phyloP scores from a whole-genome alignment of 2,797 vertebrate genomes.

The Myotis findleyi region DNA sequence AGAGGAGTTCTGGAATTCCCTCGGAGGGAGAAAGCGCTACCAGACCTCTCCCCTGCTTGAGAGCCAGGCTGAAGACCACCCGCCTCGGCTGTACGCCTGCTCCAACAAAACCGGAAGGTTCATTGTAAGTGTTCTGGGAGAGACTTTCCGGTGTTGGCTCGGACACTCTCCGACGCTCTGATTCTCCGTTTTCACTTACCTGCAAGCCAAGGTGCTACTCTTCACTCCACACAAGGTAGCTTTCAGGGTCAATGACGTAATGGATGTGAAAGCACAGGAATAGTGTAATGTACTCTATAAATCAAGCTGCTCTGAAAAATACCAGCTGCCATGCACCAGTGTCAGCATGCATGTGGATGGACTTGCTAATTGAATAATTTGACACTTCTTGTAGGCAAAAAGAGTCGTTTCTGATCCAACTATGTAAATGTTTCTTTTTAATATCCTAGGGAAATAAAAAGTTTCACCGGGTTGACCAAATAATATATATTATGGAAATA shows the following conservation, averaged over 20 bases:
- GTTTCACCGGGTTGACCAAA: background rate
- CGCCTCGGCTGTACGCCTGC: slow-evolving; percentile 92
- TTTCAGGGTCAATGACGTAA: background rate
- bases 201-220: background rate
- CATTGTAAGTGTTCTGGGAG: slow-evolving; percentile 87
- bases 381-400: background rate
- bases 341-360: background rate
- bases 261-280: background rate
- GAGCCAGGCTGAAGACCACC: slow-evolving; percentile 85
- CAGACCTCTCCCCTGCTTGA: slow-evolving; percentile 92
- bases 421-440: background rate
- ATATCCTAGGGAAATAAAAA: background rate
- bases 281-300: background rate
- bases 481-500: slow-evolving; percentile 14
- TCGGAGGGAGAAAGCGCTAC: slow-evolving; percentile 92
- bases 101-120: slow-evolving; percentile 95
- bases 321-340: background rate
- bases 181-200: background rate
- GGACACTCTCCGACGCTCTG: background rate
- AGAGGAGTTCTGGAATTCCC: slow-evolving; percentile 92
- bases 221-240: background rate
- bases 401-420: background rate
- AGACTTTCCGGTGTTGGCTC: background rate
- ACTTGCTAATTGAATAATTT: background rate
- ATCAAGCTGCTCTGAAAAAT: background rate